A percentile compares a stretch with the other conserved stretches of the same genome.
Conservation (phyloP, 2,797 vertebrate genomes). For the Hyperoplus immaculatus region DNA sequence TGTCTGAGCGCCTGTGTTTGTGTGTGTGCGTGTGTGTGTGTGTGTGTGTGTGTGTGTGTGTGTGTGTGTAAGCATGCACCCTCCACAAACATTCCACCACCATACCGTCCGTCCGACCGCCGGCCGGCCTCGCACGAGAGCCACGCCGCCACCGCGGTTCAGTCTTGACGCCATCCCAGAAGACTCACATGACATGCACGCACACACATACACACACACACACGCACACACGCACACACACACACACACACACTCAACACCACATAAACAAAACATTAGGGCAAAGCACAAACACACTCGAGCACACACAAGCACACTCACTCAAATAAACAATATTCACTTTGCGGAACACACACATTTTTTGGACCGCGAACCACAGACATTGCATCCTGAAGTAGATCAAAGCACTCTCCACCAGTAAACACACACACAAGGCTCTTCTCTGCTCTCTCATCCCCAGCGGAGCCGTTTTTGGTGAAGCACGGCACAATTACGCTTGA, state of each 20-base stretch:
- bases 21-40: conserved; percentile 47
- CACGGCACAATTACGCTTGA: conserved; percentile 61
- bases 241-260: conserved; percentile 51
- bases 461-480: conserved; percentile 64
- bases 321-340: conserved; percentile 80
- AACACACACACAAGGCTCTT: conserved; percentile 75
- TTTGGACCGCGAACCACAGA: conserved; percentile 75
- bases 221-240: conserved; percentile 58
- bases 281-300: conserved; percentile 58
- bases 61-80: conserved; percentile 56
- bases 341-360: conserved; percentile 78
- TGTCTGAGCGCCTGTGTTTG: conserved; percentile 42
- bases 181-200: conserved; percentile 76
- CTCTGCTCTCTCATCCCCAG: conserved; percentile 72
- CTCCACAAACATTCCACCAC: conserved; percentile 82
- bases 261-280: conserved; percentile 49
- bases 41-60: conserved; percentile 47
- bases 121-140: conserved; percentile 81
- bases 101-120: conserved; percentile 80
- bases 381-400: conserved; percentile 83
- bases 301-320: conserved; percentile 72
- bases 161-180: conserved; percentile 80
- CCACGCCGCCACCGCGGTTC: conserved; percentile 76
- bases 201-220: conserved; percentile 57
- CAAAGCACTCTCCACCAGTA: conserved; percentile 76